Base-by-base conservation (phyloP, 1,140 invertebrate genomes). In the Galendromus occidentalis region DNA sequence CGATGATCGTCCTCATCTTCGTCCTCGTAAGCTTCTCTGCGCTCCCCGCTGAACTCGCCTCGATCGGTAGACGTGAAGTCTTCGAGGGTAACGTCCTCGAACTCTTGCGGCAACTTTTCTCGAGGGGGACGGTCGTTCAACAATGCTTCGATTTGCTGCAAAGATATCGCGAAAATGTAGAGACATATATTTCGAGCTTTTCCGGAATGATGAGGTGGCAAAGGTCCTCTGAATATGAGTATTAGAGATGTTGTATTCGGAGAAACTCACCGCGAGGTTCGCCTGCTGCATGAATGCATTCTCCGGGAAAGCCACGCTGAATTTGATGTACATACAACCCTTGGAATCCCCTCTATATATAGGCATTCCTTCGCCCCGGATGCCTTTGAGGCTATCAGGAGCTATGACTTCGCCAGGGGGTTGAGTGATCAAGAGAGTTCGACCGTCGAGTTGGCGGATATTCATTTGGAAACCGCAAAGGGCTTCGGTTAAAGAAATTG, bases 261-360 rank as follows among this genome's bases (percentile, higher is more conserved):
- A 68, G 65, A 7, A 67, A 45, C 68, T 68, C 73, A 81, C 80
- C 76, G 79, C 80, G 66, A 88, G 73, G 69, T 82, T 80, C 44
- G 80, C 79, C 69, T 85, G 81, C 67, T 80, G 76, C 44, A 82
- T 80, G 76, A 92, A 93, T 72, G 90, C 80, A 70, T 83, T 84
- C 67, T 83, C 78, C 33, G 91, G 91, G 74, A 94, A 93, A 64
- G 80, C 81, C 14, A 95, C 83, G 71, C 82, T 81, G 77, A 94
- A 93, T 70, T 85, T 83, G 65, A 95, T 82, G 71, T 88, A 87
- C n/a, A 95, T 76, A 74, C 87, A 84, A 42, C 91, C 91, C 75
- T 87, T 85, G 25, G 25, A 25, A 33, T 29, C 25, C 17, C 51
- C 22, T 71, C 84, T 85, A 70, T 85, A 75, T 17, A 74, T 70